Percentiles rank a stretch among this genome's conserved stretches.
These are phyloP conservation scores for Ptychochromis oligacanthus DNA, from an alignment of 2,113 vertebrate species.

Conservation along the genomic window DNA sequence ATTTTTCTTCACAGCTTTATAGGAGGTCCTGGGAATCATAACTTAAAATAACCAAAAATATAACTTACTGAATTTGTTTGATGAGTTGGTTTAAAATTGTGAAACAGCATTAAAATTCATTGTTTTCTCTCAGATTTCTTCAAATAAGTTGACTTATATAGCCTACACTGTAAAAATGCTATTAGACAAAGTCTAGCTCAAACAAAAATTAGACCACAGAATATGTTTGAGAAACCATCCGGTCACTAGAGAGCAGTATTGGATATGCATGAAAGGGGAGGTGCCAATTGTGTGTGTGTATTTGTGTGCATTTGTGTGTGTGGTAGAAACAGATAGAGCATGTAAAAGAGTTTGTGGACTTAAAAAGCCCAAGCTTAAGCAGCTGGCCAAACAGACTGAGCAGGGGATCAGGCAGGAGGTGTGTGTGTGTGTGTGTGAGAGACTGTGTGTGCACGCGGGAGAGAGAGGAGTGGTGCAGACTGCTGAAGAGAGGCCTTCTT, in stretches of 20 bases:
- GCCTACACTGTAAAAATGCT: background rate
- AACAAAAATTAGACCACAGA: background rate
- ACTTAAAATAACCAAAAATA: background rate
- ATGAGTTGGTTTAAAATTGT: background rate
- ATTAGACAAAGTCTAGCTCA: background rate
- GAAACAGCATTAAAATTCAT: background rate
- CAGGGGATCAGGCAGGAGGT: conserved; percentile 50
- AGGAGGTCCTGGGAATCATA: background rate
- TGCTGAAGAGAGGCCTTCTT: conserved; percentile 64
- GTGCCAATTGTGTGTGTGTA: background rate
- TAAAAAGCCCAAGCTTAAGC: conserved; percentile 33
- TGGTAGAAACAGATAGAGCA: background rate
- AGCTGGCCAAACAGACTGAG: conserved; percentile 68
- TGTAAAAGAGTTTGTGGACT: conserved; percentile 12
- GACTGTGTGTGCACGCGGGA: background rate
- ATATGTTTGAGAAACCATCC: background rate
- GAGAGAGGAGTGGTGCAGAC: conserved; percentile 46
- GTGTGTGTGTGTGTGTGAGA: conserved; percentile 46
- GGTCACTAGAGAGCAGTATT: conserved; percentile 74
- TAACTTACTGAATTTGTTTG: background rate
- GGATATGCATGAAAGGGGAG: conserved; percentile 29
- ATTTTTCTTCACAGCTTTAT: background rate
- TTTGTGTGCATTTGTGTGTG: background rate
- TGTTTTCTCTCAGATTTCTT: background rate
- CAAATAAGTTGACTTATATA: too few species aligned